Evolutionary conservation across 2,888 invertebrate species (phyloP).

Genomic region (Drosophila mimetica): DNA sequence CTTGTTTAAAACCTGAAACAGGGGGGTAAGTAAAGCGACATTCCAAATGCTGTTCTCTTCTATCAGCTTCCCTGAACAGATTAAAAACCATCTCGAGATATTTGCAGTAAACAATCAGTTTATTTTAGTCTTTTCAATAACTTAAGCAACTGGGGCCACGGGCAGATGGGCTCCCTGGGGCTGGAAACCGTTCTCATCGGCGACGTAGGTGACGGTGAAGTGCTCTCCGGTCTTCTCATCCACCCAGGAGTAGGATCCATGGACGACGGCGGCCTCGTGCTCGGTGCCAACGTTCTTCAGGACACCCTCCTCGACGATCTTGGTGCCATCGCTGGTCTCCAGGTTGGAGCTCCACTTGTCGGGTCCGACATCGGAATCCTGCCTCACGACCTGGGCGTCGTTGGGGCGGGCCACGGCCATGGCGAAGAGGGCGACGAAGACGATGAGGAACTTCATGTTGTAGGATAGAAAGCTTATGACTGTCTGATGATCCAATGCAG

Average conservation of each 20-base stretch:
- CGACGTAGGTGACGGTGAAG: conserved; percentile 83
- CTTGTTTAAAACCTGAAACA: too few species aligned
- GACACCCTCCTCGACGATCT: conserved; percentile 81
- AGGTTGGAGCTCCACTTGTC: conserved; percentile 85
- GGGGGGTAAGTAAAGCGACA: too few species aligned
- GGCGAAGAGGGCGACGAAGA: conserved; percentile 74
- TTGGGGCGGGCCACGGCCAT: conserved; percentile 65
- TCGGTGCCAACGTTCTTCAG: conserved; percentile 85
- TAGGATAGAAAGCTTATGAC: conserved; percentile 24
- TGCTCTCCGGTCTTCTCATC: conserved; percentile 85
- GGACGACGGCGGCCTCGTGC: conserved; percentile 85
- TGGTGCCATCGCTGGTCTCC: conserved; percentile 85
- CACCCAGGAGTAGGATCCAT: conserved; percentile 85
- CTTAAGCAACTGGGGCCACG: conserved; percentile 66
- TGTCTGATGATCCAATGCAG: conserved; percentile 44
- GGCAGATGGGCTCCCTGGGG: conserved; percentile 85
- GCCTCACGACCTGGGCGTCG: conserved; percentile 24
- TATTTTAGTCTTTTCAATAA: conserved; percentile 13
- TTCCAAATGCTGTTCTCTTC: too few species aligned
- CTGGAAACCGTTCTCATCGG: conserved; percentile 84
- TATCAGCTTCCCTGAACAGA: too few species aligned
- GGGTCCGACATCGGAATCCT: conserved; percentile 79
- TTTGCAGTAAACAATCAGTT: conserved; percentile 6
- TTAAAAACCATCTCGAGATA: too few species aligned
- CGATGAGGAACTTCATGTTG: conserved; percentile 75